Evolutionary conservation across 2,113 vertebrate species (phyloP).

Genomic region (Leuciscus idus): DNA sequence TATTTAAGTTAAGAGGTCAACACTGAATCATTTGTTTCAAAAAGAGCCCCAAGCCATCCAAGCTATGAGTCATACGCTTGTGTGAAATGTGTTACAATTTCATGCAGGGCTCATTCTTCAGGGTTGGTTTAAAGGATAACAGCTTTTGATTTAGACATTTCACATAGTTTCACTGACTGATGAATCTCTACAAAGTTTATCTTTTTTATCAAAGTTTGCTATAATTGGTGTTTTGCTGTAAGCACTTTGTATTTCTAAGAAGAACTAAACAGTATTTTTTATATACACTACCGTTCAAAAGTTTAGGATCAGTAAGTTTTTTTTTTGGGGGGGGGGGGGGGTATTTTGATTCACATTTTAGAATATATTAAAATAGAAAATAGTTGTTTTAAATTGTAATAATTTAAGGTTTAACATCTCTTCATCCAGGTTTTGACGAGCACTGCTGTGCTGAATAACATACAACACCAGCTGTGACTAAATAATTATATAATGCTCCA

Average conservation of each 20-base stretch:
- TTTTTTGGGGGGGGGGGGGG: too few relatives aligned
- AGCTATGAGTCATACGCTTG: conserved; percentile 7
- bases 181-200: background rate
- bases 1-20: conserved; percentile 38
- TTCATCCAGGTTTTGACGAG: background rate
- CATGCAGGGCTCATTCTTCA: background rate
- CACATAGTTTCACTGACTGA: background rate
- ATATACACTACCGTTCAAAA: too few relatives aligned
- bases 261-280: too few relatives aligned
- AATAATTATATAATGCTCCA: conserved; percentile 25
- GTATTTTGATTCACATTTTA: too few relatives aligned
- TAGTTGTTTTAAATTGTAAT: too few relatives aligned
- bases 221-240: too few relatives aligned
- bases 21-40: conserved; percentile 37
- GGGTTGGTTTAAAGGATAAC: background rate
- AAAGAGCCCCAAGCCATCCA: background rate
- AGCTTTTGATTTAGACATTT: background rate
- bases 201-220: too few relatives aligned
- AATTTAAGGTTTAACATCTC: too few relatives aligned
- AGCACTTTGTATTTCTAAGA: too few relatives aligned
- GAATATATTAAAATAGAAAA: too few relatives aligned
- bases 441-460: conserved; percentile 9
- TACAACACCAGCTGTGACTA: conserved; percentile 14
- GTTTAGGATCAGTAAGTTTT: too few relatives aligned
- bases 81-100: conserved; percentile 22